Conservation (phyloP, 2,113 vertebrate species). For the Panthera tigris region DNA sequence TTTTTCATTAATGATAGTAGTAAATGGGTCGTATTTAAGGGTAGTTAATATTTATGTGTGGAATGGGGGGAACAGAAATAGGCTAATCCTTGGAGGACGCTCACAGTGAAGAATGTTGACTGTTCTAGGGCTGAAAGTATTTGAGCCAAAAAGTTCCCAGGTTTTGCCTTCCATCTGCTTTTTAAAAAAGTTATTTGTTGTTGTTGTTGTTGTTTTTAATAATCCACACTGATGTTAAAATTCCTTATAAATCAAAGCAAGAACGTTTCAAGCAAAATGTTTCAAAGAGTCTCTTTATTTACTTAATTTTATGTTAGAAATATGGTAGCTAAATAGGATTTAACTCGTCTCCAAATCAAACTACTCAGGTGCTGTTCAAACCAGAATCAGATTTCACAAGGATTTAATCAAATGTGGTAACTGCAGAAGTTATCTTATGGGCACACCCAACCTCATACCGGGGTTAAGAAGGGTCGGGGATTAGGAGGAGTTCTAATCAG, state of each 20-base stretch:
- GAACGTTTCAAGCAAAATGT: conserved; percentile 2
- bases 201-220: neutral
- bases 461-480: neutral
- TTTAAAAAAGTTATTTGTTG: neutral
- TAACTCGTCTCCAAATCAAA: conserved; percentile 8
- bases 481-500: neutral
- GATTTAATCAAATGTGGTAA: neutral
- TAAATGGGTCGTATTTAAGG: conserved; percentile 48
- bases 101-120: conserved; percentile 24
- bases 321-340: neutral
- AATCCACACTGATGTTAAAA: neutral
- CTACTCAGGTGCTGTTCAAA: neutral
- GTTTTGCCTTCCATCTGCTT: conserved; percentile 12
- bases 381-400: neutral
- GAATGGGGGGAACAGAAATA: conserved; percentile 32
- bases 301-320: neutral
- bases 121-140: neutral
- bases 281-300: conserved; percentile 5
- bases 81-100: conserved; percentile 9
- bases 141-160: neutral
- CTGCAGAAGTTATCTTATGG: neutral
- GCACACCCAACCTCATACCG: neutral
- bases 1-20: conserved; percentile 59
- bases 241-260: conserved; percentile 10
- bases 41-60: conserved; percentile 70